Conservation (phyloP, 2,113 vertebrate genomes). For the Platichthys flesus region DNA sequence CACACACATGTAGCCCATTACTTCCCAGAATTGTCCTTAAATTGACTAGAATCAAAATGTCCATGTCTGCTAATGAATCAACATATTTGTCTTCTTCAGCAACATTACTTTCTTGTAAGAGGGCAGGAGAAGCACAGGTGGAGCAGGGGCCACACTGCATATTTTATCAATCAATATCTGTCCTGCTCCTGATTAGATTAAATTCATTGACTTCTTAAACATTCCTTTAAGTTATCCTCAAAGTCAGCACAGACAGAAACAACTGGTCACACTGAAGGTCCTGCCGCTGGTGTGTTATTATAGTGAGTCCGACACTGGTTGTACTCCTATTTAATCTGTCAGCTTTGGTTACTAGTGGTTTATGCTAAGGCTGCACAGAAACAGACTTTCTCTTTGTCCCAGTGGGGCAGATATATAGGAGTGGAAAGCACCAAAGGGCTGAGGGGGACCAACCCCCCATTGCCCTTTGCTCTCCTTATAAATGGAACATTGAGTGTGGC, state of each 20-base stretch:
- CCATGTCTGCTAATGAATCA: not conserved
- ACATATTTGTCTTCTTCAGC: not conserved
- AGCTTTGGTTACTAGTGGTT: constrained; percentile 7
- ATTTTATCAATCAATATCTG: not conserved
- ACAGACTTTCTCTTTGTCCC: not conserved
- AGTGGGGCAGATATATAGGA: not conserved
- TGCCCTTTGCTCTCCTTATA: too few species aligned
- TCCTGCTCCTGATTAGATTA: not conserved
- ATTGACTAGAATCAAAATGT: not conserved
- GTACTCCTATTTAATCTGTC: constrained; percentile 4
- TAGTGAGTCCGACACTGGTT: not conserved
- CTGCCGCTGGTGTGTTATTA: not conserved
- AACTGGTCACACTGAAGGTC: not conserved
- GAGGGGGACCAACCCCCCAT: not conserved
- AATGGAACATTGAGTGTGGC: not conserved
- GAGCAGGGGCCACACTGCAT: not conserved
- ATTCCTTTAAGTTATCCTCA: not conserved
- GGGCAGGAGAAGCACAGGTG: not conserved
- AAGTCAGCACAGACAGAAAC: not conserved
- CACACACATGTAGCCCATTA: not conserved
- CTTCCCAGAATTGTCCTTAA: constrained; percentile 1
- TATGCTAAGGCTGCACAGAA: not conserved
- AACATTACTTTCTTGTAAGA: not conserved
- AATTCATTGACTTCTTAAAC: not conserved
- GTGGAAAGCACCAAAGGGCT: not conserved